phyloP scores from a whole-genome alignment of 2,888 invertebrate genomes.

The Polia nebulosa region DNA sequence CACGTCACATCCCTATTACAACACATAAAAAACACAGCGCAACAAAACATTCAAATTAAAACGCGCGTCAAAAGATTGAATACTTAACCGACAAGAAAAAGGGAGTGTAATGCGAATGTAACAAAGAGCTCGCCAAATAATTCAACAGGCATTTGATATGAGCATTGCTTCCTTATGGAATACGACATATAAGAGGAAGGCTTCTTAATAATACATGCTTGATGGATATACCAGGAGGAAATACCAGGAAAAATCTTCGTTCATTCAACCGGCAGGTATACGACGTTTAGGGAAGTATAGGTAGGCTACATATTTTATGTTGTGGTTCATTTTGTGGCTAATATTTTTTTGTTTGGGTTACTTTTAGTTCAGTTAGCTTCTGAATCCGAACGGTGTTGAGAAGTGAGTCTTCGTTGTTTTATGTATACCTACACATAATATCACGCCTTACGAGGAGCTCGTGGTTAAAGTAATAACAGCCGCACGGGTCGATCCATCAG shows the following conservation, averaged over 20 bases:
- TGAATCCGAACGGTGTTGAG: too few relatives aligned
- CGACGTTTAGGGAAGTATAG: conserved; percentile 5
- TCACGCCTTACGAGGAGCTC: too few relatives aligned
- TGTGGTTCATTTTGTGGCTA: conserved; percentile 3
- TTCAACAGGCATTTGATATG: conserved; percentile 68
- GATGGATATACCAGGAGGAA: conserved; percentile 54
- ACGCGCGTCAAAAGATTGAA: conserved; percentile 53
- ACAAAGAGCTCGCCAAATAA: conserved; percentile 63
- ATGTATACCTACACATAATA: too few relatives aligned
- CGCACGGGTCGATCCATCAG: background rate
- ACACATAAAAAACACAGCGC: conserved; percentile 1
- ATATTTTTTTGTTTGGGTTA: background rate
- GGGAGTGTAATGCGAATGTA: conserved; percentile 42
- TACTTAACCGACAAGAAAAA: conserved; percentile 59
- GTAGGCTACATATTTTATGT: background rate
- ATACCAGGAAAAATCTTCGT: conserved; percentile 49
- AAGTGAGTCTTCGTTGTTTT: too few relatives aligned
- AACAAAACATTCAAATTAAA: conserved; percentile 57
- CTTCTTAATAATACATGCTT: conserved; percentile 64
- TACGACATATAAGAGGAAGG: conserved; percentile 57
- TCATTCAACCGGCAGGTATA: conserved; percentile 31
- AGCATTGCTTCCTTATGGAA: conserved; percentile 64
- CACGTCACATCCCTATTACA: too few relatives aligned
- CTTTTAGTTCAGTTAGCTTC: background rate
- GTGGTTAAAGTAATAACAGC: too few relatives aligned